These are phyloP conservation scores for Crocidura indochinensis DNA, from an alignment of 2,797 vertebrate species.

Conservation along the genomic window DNA sequence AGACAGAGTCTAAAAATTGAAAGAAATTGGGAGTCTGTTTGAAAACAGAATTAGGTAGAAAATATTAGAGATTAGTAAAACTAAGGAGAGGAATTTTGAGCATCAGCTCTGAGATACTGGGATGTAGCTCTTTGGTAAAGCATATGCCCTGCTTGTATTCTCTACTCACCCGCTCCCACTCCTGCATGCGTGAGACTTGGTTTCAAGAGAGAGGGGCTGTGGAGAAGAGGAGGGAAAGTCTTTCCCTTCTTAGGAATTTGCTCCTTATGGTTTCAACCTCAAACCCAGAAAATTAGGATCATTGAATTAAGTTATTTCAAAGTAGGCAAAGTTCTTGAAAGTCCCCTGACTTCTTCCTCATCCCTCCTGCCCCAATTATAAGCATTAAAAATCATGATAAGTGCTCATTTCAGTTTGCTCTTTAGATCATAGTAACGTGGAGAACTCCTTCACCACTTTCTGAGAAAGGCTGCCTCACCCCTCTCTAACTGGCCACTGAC, in stretches of 20 bases:
- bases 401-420: background rate
- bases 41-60: background rate
- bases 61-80: background rate
- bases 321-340: too few species aligned
- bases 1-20: background rate
- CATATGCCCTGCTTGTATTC: too few species aligned
- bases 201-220: too few species aligned
- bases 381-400: constrained; percentile 6
- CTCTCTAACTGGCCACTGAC: background rate
- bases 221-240: too few species aligned
- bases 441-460: background rate
- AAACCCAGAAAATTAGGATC: constrained; percentile 23
- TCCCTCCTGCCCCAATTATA: constrained; percentile 4
- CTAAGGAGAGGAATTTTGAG: background rate
- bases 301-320: constrained; percentile 50
- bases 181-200: background rate
- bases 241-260: background rate
- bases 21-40: background rate
- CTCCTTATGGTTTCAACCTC: too few species aligned
- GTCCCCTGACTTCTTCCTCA: too few species aligned
- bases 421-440: constrained; percentile 18
- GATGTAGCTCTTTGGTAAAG: too few species aligned
- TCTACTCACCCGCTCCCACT: too few species aligned
- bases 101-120: background rate
- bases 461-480: too few species aligned